These are phyloP conservation scores for Somateria mollissima DNA, from an alignment of 2,797 vertebrate species.

Conservation along the genomic window DNA sequence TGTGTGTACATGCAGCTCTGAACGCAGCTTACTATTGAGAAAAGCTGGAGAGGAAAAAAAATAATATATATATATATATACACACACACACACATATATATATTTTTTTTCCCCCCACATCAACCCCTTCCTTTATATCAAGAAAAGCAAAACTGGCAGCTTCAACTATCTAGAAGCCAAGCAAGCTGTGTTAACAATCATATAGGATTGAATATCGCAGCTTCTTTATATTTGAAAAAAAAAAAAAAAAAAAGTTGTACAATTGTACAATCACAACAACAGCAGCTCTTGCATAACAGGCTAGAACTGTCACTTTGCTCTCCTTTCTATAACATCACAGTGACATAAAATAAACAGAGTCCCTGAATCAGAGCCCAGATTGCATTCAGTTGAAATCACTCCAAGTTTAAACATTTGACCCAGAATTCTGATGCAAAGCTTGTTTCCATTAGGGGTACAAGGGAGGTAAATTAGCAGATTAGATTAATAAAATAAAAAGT, in stretches of 20 bases:
- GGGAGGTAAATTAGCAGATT: background rate
- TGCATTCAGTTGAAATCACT: fast-evolving
- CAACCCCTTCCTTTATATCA: background rate
- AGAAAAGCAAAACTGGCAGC: background rate
- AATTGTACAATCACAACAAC: background rate
- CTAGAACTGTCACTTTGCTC: background rate
- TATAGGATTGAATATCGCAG: background rate
- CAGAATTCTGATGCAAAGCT: background rate
- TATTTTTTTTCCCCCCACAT: background rate
- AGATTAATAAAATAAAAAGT: background rate
- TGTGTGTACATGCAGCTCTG: background rate
- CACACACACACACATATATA: too few relatives aligned
- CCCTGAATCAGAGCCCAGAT: background rate
- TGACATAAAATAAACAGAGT: background rate
- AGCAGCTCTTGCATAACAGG: background rate
- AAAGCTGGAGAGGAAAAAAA: background rate
- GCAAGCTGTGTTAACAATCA: background rate
- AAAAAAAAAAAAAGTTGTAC: background rate
- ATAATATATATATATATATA: background rate
- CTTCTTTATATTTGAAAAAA: background rate
- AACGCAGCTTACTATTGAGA: background rate
- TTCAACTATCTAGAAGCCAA: background rate
- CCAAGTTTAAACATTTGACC: background rate
- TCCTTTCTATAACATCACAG: background rate
- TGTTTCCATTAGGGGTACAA: background rate